Evolutionary conservation across 2,797 vertebrate species (phyloP), one percentile per base, ranked within the genome.

Genomic region (Pangasius macronema): DNA sequence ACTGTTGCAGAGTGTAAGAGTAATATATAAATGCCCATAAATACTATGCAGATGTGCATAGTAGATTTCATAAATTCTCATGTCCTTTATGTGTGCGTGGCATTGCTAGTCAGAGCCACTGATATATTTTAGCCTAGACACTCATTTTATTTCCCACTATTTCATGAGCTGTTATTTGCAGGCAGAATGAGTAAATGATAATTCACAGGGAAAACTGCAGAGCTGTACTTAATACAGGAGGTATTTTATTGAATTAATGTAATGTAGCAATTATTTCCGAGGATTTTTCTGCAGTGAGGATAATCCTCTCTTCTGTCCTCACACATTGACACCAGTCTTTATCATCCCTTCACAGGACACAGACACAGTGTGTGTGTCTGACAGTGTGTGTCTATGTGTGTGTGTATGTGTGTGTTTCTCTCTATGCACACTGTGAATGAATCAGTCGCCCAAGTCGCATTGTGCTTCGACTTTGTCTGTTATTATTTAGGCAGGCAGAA

Each of bases 121-220:
- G 92, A 93, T 95, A 95, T 93, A 95, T 94, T 94, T 93, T 91
- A 93, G 89, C 92, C 90, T 89, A 91, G 88, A 87, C 79, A 88
- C 87, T 84, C 89, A 83, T 86, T 87, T 46, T n/a, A n/a, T 75
- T n/a, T 75, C 72, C 42, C 42, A 89, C 88, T 91, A 90, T 93
- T 95, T 94, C 92, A 95, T 95, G 91, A 92, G 92, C 92, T 95
- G 95, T 95, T 95, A 95, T 96, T 96, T 96, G 93, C 94, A 92
- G 93, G 95, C 93, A 91, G 89, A 89, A 89, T 93, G 93, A 94
- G 94, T 92, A 96, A 95, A 95, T 96, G 95, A 95, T 95, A 95
- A 95, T 95, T 94, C 91, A 92, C 93, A 59, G 33, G 36, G 36
- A 57, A 61, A 36, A 9, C 5, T 46, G 27, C 49, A 49, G 14